Percentiles rank a stretch among this genome's conserved stretches.
Evolutionary conservation across 2,113 vertebrate species (phyloP).

Genomic region (Thamnaconus septentrionalis): DNA sequence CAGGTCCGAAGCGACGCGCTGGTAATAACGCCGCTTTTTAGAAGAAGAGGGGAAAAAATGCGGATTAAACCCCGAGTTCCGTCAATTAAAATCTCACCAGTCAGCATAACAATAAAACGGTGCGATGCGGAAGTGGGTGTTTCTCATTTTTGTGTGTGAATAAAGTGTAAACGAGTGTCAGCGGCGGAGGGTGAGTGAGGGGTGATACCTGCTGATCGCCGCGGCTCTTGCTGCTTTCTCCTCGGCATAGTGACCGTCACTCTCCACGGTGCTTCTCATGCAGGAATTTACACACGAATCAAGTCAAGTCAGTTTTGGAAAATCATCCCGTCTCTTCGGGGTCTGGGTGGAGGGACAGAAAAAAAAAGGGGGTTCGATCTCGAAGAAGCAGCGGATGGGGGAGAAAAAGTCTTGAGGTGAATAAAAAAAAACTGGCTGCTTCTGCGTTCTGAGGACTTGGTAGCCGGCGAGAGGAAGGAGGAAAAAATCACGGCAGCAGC

Average conservation of each 20-base stretch:
- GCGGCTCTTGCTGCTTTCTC: slow-evolving; percentile 96
- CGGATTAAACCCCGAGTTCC: no score
- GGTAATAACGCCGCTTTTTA: no score
- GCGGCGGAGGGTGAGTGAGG: slow-evolving; percentile 37
- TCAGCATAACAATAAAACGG: no score
- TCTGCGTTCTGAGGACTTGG: slow-evolving; percentile 28
- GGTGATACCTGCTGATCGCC: slow-evolving; percentile 91
- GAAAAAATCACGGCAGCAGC: slow-evolving; percentile 40
- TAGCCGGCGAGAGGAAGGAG: slow-evolving; percentile 47
- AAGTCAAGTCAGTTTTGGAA: slow-evolving; percentile 60
- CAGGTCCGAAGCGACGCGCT: no score
- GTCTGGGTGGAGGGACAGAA: slow-evolving; percentile 9
- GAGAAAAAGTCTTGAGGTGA: no score
- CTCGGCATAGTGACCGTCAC: slow-evolving; percentile 95
- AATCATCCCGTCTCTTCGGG: slow-evolving; percentile 62
- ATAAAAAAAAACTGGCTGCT: slow-evolving; percentile 29
- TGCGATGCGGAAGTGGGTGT: no score
- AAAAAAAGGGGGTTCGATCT: neutral
- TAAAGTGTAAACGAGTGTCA: slow-evolving; percentile 5
- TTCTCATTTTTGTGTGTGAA: no score
- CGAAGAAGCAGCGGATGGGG: no score
- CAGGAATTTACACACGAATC: slow-evolving; percentile 70
- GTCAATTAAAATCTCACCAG: no score
- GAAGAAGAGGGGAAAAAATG: no score
- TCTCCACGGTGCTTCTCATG: slow-evolving; percentile 88